These are phyloP conservation scores for Cancer borealis DNA, from an alignment of 2,888 invertebrate species.

Conservation along the genomic window DNA sequence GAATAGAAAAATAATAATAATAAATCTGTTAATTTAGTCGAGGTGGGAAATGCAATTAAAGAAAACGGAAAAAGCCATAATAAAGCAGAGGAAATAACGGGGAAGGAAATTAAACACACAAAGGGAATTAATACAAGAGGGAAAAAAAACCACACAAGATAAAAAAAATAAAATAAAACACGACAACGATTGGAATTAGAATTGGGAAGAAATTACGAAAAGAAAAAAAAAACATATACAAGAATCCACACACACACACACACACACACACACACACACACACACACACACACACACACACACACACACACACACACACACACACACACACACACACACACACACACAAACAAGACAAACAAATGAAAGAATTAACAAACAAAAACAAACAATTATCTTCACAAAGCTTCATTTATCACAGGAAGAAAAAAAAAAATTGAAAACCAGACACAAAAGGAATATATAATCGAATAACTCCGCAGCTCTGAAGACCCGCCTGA, in stretches of 20 bases:
- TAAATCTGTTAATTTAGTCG: background rate
- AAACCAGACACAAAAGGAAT: background rate
- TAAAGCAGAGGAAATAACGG: background rate
- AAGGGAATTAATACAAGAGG: background rate
- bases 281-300: slow-evolving; percentile 16
- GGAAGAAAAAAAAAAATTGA: background rate
- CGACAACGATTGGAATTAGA: background rate
- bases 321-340: slow-evolving; percentile 29
- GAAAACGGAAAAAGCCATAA: background rate
- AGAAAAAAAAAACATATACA: background rate
- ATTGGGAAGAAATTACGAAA: background rate
- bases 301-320: slow-evolving; percentile 37
- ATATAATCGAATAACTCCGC: background rate
- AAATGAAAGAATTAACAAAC: too few species aligned
- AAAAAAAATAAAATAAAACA: background rate
- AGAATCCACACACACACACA: background rate
- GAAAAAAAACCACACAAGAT: background rate
- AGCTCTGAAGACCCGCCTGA: background rate
- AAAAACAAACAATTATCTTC: background rate
- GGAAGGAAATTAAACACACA: background rate
- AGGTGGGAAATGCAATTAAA: background rate
- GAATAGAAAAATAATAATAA: background rate
- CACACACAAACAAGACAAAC: background rate
- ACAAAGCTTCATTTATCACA: background rate
- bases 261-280: slow-evolving; percentile 37